phyloP scores from a whole-genome alignment of 2,888 invertebrate genomes.

The Pecten maximus region DNA sequence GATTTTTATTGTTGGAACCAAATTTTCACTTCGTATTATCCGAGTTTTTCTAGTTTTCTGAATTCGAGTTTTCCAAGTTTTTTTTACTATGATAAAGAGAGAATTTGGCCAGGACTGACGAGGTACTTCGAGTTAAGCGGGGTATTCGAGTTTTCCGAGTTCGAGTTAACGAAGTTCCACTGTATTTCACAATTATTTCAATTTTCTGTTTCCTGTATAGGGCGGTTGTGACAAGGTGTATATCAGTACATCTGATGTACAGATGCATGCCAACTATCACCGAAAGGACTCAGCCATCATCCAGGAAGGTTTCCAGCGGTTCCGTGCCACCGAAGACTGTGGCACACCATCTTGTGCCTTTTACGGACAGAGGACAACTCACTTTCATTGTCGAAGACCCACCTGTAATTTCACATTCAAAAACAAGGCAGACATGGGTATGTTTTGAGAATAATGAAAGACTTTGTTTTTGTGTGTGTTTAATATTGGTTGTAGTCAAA shows the following conservation, averaged over 20 bases:
- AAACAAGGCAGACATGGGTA: conserved; percentile 99
- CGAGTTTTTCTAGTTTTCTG: too few relatives aligned
- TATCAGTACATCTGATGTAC: conserved; percentile 98
- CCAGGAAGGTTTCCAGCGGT: conserved; percentile 98
- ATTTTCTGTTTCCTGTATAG: conserved; percentile 80
- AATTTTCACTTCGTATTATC: too few relatives aligned
- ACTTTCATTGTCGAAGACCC: conserved; percentile 96
- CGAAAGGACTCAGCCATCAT: conserved; percentile 98
- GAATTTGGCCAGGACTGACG: too few relatives aligned
- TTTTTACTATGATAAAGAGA: too few relatives aligned
- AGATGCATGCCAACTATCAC: conserved; percentile 99
- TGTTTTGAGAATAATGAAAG: conserved; percentile 80
- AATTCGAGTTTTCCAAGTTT: too few relatives aligned
- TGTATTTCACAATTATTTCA: too few relatives aligned
- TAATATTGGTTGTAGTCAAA: not conserved
- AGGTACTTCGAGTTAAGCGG: too few relatives aligned
- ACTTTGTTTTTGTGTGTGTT: not conserved
- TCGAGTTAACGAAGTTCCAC: too few relatives aligned
- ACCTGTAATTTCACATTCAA: conserved; percentile 98
- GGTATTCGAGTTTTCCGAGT: too few relatives aligned
- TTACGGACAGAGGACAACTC: conserved; percentile 96
- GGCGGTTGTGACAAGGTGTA: conserved; percentile 91
- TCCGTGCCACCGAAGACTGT: conserved; percentile 97
- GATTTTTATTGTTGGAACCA: too few relatives aligned
- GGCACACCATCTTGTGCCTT: conserved; percentile 95